These are phyloP conservation scores for Chirona hameri DNA, from an alignment of 2,888 invertebrate species.

Conservation along the genomic window DNA sequence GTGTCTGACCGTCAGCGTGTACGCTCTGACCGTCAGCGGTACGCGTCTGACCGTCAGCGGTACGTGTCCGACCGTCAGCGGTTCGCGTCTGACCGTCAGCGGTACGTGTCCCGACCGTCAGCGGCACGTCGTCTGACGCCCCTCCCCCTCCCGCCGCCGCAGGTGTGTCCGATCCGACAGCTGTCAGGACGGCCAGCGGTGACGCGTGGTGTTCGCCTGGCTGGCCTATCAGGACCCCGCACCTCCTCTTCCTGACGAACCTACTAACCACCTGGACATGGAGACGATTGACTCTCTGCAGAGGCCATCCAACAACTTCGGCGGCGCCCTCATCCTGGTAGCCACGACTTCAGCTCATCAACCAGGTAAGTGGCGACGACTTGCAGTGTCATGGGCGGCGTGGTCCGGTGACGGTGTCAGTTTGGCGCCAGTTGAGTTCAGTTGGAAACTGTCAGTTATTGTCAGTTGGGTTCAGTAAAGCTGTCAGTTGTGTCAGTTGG, in stretches of 20 bases:
- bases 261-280: constrained; percentile 95
- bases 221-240: constrained; percentile 72
- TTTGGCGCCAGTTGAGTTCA: too few species aligned
- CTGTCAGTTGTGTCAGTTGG: not conserved
- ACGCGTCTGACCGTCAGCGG: too few species aligned
- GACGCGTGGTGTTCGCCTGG: constrained; percentile 98
- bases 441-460: not conserved
- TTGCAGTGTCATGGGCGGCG: not conserved
- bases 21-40: too few species aligned
- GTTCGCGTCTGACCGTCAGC: too few species aligned
- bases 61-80: too few species aligned
- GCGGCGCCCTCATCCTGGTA: constrained; percentile 97
- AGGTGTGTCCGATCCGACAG: constrained; percentile 84
- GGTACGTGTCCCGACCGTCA: too few species aligned
- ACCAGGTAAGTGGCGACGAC: constrained; percentile 67
- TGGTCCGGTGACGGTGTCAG: not conserved
- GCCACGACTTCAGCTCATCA: constrained; percentile 98
- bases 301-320: constrained; percentile 95
- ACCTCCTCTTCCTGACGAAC: constrained; percentile 58
- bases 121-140: not conserved
- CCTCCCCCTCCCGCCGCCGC: constrained; percentile 48
- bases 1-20: too few species aligned
- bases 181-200: constrained; percentile 96
- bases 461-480: not conserved
- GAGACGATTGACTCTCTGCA: constrained; percentile 95